Conservation (phyloP, 2,113 vertebrate species). For the Antennarius striatus region DNA sequence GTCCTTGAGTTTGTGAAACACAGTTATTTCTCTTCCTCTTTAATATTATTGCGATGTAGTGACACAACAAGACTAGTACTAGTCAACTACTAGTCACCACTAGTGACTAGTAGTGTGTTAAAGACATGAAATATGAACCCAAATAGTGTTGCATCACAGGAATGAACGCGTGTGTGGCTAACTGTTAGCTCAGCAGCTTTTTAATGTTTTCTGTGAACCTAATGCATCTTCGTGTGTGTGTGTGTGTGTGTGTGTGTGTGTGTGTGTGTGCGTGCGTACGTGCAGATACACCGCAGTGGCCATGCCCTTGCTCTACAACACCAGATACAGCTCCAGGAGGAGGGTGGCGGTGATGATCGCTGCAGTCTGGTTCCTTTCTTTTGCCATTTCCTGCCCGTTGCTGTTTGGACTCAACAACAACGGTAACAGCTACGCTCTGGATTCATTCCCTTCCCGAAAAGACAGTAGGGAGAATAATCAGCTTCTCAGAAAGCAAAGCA, state of each 20-base stretch:
- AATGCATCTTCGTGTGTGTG: too few species aligned
- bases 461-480: too few species aligned
- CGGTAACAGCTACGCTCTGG: constrained; percentile 50
- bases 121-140: too few species aligned
- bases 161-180: too few species aligned
- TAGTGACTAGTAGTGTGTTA: too few species aligned
- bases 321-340: constrained; percentile 80
- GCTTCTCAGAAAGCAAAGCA: too few species aligned
- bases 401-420: constrained; percentile 81
- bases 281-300: constrained; percentile 80
- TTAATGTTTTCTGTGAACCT: neutral
- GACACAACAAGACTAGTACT: too few species aligned
- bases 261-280: neutral
- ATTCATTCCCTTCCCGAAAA: neutral
- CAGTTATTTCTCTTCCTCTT: too few species aligned
- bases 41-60: too few species aligned
- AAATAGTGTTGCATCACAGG: too few species aligned
- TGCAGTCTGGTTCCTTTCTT: constrained; percentile 80
- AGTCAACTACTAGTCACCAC: too few species aligned
- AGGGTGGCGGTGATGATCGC: constrained; percentile 80
- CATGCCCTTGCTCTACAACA: constrained; percentile 82
- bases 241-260: neutral
- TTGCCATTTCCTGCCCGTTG: constrained; percentile 81
- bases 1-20: constrained; percentile 18
- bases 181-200: too few species aligned